Evolutionary conservation across 2,797 vertebrate species (phyloP).

Genomic region (Remorina albescens): DNA sequence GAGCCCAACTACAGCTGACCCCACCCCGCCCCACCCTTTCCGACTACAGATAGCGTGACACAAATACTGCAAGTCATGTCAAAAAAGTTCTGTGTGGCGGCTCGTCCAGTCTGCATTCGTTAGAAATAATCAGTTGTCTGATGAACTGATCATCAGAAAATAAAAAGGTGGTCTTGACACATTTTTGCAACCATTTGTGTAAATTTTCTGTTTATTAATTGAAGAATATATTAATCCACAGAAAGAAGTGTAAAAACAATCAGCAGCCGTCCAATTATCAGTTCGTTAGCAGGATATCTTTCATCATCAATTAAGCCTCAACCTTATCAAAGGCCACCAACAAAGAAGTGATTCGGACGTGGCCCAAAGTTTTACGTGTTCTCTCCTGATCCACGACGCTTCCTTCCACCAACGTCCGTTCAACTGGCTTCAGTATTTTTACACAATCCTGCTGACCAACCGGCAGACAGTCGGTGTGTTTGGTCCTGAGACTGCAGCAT

Average conservation of each 20-base stretch:
- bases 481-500: not conserved
- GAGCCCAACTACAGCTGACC: not conserved
- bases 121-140: not conserved
- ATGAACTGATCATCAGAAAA: not conserved
- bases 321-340: not conserved
- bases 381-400: no score
- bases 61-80: conserved; percentile 19
- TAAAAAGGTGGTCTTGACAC: no score
- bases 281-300: not conserved
- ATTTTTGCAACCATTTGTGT: no score
- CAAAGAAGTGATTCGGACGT: no score
- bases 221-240: not conserved
- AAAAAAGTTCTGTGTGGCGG: not conserved
- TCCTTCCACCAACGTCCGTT: no score
- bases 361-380: no score
- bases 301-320: no score
- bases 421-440: no score
- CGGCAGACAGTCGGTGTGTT: no score
- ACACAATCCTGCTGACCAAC: no score
- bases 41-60: not conserved
- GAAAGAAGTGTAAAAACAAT: no score
- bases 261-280: not conserved
- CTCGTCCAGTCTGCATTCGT: not conserved
- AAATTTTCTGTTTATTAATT: no score
- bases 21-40: not conserved